These are phyloP conservation scores for Tapirus terrestris DNA, from an alignment of 2,113 vertebrate genomes.

Conservation along the genomic window DNA sequence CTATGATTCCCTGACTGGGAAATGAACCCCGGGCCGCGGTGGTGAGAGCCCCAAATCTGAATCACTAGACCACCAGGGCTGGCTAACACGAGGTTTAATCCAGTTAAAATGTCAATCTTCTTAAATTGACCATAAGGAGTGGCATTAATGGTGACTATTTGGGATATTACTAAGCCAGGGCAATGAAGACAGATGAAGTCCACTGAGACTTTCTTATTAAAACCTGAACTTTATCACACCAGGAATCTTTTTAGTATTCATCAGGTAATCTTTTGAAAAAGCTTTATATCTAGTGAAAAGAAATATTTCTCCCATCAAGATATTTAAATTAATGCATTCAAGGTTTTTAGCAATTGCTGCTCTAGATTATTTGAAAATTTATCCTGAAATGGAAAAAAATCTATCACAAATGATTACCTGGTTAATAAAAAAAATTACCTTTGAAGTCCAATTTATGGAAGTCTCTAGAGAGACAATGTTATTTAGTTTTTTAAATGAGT, in stretches of 20 bases:
- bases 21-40: too few species aligned
- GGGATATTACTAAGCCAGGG: too few species aligned
- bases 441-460: conserved; percentile 1
- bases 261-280: not conserved
- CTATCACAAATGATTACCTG: not conserved
- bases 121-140: not conserved
- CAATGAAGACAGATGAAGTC: not conserved
- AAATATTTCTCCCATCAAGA: not conserved
- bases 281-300: not conserved
- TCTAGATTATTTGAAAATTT: not conserved
- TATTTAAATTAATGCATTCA: not conserved
- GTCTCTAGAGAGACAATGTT: conserved; percentile 40
- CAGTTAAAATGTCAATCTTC: not conserved
- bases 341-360: not conserved
- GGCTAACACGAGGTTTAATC: not conserved
- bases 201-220: not conserved
- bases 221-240: not conserved
- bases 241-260: not conserved
- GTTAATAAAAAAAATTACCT: conserved; percentile 1
- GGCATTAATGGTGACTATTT: not conserved
- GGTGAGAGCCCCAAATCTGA: too few species aligned
- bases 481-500: conserved; percentile 36
- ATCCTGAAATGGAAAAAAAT: not conserved
- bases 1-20: too few species aligned
- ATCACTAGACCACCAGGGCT: too few species aligned